Base-by-base conservation (phyloP, 2,113 vertebrate genomes). In the Gavialis gangeticus region DNA sequence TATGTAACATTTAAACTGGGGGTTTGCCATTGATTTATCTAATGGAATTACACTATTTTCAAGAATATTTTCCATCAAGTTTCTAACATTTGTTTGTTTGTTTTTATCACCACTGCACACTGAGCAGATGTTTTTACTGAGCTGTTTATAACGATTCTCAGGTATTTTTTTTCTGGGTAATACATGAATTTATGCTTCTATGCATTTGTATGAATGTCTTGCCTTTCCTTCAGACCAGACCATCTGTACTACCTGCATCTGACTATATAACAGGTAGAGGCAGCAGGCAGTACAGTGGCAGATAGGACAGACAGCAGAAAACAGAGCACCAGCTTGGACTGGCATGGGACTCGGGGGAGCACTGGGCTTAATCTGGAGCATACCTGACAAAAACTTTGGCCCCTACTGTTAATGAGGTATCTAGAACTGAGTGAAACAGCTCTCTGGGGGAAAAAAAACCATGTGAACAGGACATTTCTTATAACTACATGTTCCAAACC, bases 91-190 rank as follows among this genome's bases (percentile, higher is more conserved):
- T 62, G 18, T 82, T 96, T 89, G 46, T 27, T 91, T 59, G n/a
- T 84, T 93, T 94, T 56, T 25, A 88, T 92, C 89, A 75, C 83
- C 59, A 93, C 46, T 37, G 54, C 24, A 71, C 46, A 79, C 2
- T 80, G 24, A 88, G 55, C 91, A 87, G 56, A 88, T 77, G 22
- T 77, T 96, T 88, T 87, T 30, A 78, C 46, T 82, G 76, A 96
- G 78, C 69, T 15, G 46, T 24, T 46, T 28, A 62, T 66, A 75
- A n/a, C 57, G 37, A 88, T 30, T 60, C 55, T 46, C 12, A 8
- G 62, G 27, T 30, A 86, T 71, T 92, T 80, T 93, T 37, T 71
- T 91, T 71, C 69, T 25, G 79, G 84, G 12, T 82, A 2, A 28
- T 82, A 82, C 93, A 88, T 19, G n/a, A 21, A 71, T 34, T 21